Conservation (phyloP, 92 coral and sea anemone species). For the Muricea muricata region DNA sequence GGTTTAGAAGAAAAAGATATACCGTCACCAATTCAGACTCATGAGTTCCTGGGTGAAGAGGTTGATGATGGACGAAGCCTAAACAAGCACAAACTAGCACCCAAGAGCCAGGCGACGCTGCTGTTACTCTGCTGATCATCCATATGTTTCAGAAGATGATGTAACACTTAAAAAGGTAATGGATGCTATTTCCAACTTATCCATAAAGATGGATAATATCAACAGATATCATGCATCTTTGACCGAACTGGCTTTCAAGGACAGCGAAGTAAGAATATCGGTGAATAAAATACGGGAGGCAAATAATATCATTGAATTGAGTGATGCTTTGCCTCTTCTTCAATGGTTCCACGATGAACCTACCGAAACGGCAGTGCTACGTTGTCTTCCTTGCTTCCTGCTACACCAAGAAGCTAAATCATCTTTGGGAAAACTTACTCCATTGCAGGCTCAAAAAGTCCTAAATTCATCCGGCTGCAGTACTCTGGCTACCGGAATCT, state of each 20-base stretch:
- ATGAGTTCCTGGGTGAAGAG: neutral
- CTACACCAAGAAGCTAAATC: slow-evolving; percentile 34
- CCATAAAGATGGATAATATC: slow-evolving; percentile 33
- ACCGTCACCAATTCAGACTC: neutral
- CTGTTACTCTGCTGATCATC: neutral
- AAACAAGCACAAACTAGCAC: neutral
- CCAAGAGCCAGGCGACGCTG: neutral
- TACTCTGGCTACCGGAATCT: slow-evolving; percentile 36
- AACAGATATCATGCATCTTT: slow-evolving; percentile 30
- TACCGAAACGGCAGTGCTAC: slow-evolving; percentile 40
- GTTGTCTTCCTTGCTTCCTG: slow-evolving; percentile 38
- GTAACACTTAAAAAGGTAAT: slow-evolving; percentile 25
- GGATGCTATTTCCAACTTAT: slow-evolving; percentile 45
- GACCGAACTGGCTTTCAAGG: slow-evolving; percentile 37
- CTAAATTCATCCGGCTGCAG: slow-evolving; percentile 29
- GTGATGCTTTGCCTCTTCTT: slow-evolving; percentile 35
- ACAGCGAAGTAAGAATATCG: slow-evolving; percentile 38
- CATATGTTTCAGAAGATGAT: too few species aligned
- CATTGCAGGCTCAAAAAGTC: slow-evolving; percentile 28
- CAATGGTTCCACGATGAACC: slow-evolving; percentile 40
- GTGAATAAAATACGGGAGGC: slow-evolving; percentile 41
- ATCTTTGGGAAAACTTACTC: slow-evolving; percentile 21
- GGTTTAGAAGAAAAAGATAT: neutral
- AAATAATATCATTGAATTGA: slow-evolving; percentile 28
- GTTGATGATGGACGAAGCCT: neutral